Evolutionary conservation across 2,888 invertebrate species (phyloP).

Genomic region (Pilophorus perplexus): DNA sequence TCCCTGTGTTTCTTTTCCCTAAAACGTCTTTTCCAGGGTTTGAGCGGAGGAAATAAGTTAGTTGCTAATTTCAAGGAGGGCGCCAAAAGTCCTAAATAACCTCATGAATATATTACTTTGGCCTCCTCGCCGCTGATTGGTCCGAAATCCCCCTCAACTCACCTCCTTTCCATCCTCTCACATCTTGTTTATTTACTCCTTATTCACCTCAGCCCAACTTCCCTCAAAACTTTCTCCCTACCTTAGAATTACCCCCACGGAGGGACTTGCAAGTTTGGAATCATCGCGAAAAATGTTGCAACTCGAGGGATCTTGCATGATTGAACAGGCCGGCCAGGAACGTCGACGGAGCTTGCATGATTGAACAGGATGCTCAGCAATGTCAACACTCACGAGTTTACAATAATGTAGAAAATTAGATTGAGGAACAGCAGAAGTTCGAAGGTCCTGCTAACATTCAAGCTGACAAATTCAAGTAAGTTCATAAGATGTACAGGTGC

Average conservation of each 20-base stretch:
- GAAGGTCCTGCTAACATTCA: no score
- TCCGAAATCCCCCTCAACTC: background rate
- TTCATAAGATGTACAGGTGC: no score
- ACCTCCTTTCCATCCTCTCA: background rate
- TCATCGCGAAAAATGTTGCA: no score
- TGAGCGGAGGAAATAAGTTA: conserved; percentile 22
- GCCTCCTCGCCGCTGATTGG: conserved; percentile 16
- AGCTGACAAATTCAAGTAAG: no score
- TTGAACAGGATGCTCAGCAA: no score
- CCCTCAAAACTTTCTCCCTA: background rate
- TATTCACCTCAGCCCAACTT: background rate
- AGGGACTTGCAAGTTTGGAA: conserved; percentile 8
- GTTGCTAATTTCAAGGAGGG: conserved; percentile 24
- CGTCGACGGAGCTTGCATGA: no score
- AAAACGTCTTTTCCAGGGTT: no score
- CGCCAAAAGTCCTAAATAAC: conserved; percentile 18
- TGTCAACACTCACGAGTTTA: no score
- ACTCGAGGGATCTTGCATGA: no score
- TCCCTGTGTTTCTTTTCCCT: background rate
- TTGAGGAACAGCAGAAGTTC: no score
- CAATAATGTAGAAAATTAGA: no score
- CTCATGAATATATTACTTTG: conserved; percentile 24
- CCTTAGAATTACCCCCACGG: background rate
- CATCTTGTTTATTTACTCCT: conserved; percentile 14
- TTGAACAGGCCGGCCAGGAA: no score